A percentile compares a stretch with the other conserved stretches of the same genome.
Evolutionary conservation across 1,140 invertebrate genomes (phyloP).

Genomic region (Bombus terrestris): DNA sequence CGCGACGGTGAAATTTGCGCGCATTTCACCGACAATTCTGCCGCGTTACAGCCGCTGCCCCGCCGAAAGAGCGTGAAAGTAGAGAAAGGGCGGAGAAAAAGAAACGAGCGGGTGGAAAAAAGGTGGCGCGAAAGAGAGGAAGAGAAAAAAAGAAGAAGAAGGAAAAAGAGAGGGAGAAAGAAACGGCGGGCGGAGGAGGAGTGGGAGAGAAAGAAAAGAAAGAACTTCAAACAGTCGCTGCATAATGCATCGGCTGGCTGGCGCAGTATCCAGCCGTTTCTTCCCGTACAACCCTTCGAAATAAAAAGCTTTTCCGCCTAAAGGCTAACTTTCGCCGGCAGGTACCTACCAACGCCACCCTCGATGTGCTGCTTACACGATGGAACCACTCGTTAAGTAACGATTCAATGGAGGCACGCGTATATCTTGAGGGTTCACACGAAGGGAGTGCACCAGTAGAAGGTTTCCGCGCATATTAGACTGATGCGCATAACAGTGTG

Average conservation of each 20-base stretch:
- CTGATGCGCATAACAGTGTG: slow-evolving; percentile 16
- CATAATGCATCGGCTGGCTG: slow-evolving; percentile 70
- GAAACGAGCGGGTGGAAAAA: not conserved
- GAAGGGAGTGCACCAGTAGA: not conserved
- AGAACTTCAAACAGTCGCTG: slow-evolving; percentile 72
- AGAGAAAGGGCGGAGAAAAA: slow-evolving; percentile 40
- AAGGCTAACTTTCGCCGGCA: slow-evolving; percentile 65
- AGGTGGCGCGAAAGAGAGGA: too few species aligned
- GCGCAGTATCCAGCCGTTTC: slow-evolving; percentile 47
- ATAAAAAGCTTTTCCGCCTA: slow-evolving; percentile 67
- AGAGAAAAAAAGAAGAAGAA: not conserved
- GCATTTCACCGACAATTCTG: slow-evolving; percentile 54
- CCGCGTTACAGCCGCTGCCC: slow-evolving; percentile 60
- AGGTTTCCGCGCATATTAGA: not conserved
- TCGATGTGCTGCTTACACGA: slow-evolving; percentile 46
- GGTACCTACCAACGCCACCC: slow-evolving; percentile 32
- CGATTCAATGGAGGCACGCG: slow-evolving; percentile 25
- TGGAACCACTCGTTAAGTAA: slow-evolving; percentile 47
- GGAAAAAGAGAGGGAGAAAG: not conserved
- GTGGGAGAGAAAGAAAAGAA: slow-evolving; percentile 57
- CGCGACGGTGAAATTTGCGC: slow-evolving; percentile 55
- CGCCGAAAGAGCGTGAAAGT: slow-evolving; percentile 52
- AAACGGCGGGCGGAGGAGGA: not conserved
- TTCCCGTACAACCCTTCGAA: slow-evolving; percentile 57
- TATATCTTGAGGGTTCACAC: slow-evolving; percentile 48